Base-by-base conservation (phyloP, 2,113 vertebrate species). In the Pachyramphus minor region DNA sequence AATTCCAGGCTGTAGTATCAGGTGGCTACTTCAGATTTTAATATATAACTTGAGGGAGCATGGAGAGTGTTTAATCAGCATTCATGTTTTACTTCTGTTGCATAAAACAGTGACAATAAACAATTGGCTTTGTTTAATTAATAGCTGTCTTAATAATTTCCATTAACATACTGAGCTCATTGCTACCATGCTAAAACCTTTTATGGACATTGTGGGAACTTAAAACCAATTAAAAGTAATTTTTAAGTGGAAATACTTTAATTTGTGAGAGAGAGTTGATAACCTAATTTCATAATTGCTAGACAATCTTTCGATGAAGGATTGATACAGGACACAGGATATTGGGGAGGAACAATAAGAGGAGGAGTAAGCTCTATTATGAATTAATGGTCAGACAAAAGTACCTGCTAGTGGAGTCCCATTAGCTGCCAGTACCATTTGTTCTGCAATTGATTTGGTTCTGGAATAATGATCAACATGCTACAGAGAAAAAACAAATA, bases 391-490 rank as follows among this genome's bases (percentile, higher is more conserved):
- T 71, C 78, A 74, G 31, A 47, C 28, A 77, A n/a, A 94, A 94
- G 33, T 95, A 99, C 99, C 99, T 98, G 97, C 98, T 37, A 99
- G 97, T 45, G 96, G 87, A 45, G 97, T 97, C 71, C 98, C 98
- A 13, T 99, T 98, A 79, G 99, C 99, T 81, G 97, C 97, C 60
- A 99, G 98, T 83, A 98, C 98, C 98, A 99, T 96, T 96, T 98
- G 98, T 96, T 99, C 99, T 6, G 99, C 99, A 1, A 99, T 98
- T 20, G 99, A 98, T 98, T 99, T 99, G 53, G 99, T 99, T 92
- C 98, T 98, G 94, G 99, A 99, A 97, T 99, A 99, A 97, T 99
- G 98, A 95, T 99, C 99, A 84, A 98, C 95, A 60, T 99, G 99
- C 99, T 99, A 87, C 31, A 94, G 87, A 69, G 78, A 87, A 39